Conservation (phyloP, 2,113 vertebrate genomes). For the Orthonyx spaldingii region DNA sequence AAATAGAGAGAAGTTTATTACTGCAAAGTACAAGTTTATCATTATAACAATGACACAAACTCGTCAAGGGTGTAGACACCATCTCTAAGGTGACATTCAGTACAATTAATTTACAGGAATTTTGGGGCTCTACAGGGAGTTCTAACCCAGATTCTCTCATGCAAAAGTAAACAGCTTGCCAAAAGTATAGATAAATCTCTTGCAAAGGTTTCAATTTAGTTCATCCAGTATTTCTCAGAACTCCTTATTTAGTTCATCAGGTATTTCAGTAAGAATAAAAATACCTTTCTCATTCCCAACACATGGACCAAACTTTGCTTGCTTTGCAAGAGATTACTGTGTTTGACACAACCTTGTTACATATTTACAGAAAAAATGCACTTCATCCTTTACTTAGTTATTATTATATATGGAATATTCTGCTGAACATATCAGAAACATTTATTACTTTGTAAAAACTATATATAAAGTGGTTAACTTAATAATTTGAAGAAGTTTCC, state of each 20-base stretch:
- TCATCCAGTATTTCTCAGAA: neutral
- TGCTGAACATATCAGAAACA: neutral
- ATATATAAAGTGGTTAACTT: neutral
- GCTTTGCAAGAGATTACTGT: neutral
- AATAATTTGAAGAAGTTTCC: neutral
- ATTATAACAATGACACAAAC: conserved; percentile 22
- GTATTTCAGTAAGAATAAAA: neutral
- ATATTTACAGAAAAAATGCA: neutral
- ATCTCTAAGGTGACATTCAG: neutral
- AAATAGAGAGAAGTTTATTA: neutral
- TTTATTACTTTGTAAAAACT: neutral
- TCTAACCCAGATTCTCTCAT: neutral
- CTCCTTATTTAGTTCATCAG: neutral
- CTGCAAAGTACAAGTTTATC: neutral
- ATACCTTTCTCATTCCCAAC: neutral
- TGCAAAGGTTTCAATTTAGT: neutral
- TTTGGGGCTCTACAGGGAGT: neutral
- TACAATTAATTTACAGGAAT: neutral
- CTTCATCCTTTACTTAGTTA: neutral
- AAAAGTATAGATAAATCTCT: conserved; percentile 4
- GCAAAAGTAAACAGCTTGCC: neutral
- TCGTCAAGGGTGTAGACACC: neutral
- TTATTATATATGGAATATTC: neutral
- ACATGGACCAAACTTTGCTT: neutral
- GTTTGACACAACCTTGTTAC: neutral